These are phyloP conservation scores for Hydrozoanthus gracilis DNA, from an alignment of 92 coral and sea anemone species.

Conservation along the genomic window DNA sequence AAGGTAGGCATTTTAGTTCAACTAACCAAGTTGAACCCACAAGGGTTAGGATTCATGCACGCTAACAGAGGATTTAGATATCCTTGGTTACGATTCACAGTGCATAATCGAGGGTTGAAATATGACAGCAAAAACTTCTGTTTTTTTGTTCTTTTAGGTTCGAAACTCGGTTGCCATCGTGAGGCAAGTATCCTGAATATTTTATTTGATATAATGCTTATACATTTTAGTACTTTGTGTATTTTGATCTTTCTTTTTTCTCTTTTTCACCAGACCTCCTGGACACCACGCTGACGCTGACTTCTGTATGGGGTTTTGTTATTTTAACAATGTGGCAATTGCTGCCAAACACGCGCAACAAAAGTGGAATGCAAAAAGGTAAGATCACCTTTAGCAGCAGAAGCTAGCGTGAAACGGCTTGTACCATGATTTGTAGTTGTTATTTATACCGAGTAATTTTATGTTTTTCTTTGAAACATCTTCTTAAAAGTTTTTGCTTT, in stretches of 20 bases:
- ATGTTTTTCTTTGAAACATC: too few relatives aligned
- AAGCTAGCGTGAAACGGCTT: neutral
- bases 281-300: constrained; percentile 97
- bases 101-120: neutral
- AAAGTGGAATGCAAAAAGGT: constrained; percentile 93
- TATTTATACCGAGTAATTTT: too few relatives aligned
- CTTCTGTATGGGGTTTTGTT: constrained; percentile 96
- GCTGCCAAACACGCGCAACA: constrained; percentile 89
- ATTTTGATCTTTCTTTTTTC: neutral
- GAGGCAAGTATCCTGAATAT: constrained; percentile 62
- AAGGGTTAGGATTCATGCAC: too few relatives aligned
- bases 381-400: neutral
- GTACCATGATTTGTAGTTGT: neutral
- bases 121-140: neutral
- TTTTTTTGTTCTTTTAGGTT: constrained; percentile 59
- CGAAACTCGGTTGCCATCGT: constrained; percentile 93
- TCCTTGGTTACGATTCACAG: neutral
- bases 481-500: too few relatives aligned
- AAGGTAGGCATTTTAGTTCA: too few relatives aligned
- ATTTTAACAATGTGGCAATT: constrained; percentile 94
- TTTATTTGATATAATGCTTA: neutral
- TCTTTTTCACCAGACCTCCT: constrained; percentile 77
- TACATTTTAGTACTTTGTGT: too few relatives aligned
- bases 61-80: neutral
- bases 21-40: too few relatives aligned